Evolutionary conservation across 2,113 vertebrate species (phyloP).

Genomic region (Zosterops pallidus): DNA sequence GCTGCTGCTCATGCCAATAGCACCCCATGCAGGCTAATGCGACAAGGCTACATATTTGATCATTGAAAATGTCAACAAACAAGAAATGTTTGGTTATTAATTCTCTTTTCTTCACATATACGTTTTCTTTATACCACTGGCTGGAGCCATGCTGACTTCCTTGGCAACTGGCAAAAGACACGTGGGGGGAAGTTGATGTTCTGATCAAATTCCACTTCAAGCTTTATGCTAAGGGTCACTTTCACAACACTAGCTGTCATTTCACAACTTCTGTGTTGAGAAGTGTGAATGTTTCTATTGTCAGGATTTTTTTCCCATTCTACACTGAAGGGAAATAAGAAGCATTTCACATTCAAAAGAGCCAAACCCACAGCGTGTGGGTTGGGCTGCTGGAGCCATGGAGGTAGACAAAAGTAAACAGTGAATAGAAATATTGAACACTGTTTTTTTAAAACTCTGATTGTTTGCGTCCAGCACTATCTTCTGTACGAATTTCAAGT

Average conservation of each 20-base stretch:
- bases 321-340: not conserved
- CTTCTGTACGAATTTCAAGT: not conserved
- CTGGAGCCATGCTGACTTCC: not conserved
- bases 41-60: not conserved
- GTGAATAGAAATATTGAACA: not conserved
- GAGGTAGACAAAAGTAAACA: not conserved
- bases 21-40: not conserved
- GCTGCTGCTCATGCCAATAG: not conserved
- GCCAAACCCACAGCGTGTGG: not conserved
- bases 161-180: not conserved
- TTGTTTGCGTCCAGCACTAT: not conserved
- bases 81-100: not conserved
- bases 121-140: not conserved
- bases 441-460: not conserved
- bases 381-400: not conserved
- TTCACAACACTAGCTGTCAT: not conserved
- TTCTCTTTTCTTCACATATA: not conserved
- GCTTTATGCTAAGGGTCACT: not conserved
- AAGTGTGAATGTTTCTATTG: not conserved
- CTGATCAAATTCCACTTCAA: not conserved
- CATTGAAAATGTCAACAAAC: not conserved
- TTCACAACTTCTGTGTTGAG: not conserved
- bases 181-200: accelerated
- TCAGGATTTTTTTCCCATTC: not conserved
- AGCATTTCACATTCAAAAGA: not conserved